phyloP scores from a whole-genome alignment of 2,888 invertebrate genomes.

The Dicroscelio sp. region DNA sequence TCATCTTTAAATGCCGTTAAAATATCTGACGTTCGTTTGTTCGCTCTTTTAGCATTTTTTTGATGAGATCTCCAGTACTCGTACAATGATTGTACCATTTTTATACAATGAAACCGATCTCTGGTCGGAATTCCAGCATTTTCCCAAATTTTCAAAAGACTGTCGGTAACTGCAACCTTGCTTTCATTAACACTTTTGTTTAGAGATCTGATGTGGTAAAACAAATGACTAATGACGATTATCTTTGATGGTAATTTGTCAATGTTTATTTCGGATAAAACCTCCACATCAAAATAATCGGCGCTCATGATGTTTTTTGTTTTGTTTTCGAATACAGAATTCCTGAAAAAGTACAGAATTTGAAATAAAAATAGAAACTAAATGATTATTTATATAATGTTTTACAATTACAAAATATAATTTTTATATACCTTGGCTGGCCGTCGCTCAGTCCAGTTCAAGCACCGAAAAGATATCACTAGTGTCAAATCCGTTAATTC shows the following conservation, averaged over 20 bases:
- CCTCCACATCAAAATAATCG: slow-evolving; percentile 40
- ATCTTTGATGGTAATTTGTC: slow-evolving; percentile 33
- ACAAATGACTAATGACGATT: slow-evolving; percentile 18
- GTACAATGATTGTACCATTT: slow-evolving; percentile 17
- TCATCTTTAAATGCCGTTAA: slow-evolving; percentile 20
- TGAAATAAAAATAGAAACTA: slow-evolving; percentile 19
- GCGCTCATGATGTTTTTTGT: slow-evolving; percentile 28
- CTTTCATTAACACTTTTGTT: slow-evolving; percentile 36
- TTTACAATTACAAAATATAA: background rate
- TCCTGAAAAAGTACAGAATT: slow-evolving; percentile 22
- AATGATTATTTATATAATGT: background rate
- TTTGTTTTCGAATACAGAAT: slow-evolving; percentile 16
- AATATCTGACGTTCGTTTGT: background rate
- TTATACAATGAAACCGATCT: slow-evolving; percentile 16
- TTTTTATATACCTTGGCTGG: background rate
- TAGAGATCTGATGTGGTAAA: slow-evolving; percentile 34
- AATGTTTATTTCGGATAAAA: slow-evolving; percentile 10
- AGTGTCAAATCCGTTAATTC: background rate
- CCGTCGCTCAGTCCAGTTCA: background rate
- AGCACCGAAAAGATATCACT: background rate
- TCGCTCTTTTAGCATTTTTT: slow-evolving; percentile 32
- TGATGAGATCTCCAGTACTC: slow-evolving; percentile 30
- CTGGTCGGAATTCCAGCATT: slow-evolving; percentile 44
- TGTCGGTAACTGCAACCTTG: slow-evolving; percentile 39
- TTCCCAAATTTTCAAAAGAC: slow-evolving; percentile 35